Evolutionary conservation across 2,888 invertebrate genomes (phyloP), one percentile per base, ranked within the genome.

Genomic region (Agrochola lychnidis): DNA sequence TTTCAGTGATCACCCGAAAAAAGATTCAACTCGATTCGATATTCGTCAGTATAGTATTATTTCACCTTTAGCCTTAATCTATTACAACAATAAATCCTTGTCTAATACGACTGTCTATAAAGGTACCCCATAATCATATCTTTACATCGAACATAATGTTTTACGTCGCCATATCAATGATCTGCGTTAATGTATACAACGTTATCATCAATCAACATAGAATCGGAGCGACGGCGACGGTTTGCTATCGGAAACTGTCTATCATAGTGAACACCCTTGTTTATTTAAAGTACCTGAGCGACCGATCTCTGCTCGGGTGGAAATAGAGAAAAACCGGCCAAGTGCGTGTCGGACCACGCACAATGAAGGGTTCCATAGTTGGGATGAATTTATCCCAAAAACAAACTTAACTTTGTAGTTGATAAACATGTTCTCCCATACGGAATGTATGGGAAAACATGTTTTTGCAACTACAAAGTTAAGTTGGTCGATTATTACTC

Each of bases 131-230:
- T 59, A 72, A 76, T 59, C 63, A 71, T 73, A 82, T 71, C 16
- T 70, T 67, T 42, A 80, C 62, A 70, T 62, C 59, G 70, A 70
- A 59, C 51, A 74, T 73, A 74, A 78, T 64, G 56, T 70, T 73
- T 74, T 66, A 73, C 61, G 57, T 76, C 19, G 10, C 22, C 67
- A 25, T 81, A 86, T 82, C 84, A 85, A 83, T 69, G 78, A 78
- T 68, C 45, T 40, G 57, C 72, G 87, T 79, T 88, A 88, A 88
- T 87, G 88, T 74, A 79, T 76, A 78, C 69, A 81, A 67, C 76
- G 81, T 81, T 85, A 84, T 89, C 87, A 89, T 89, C 87, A 86
- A 88, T 88, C 88, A 88, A 77, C 75, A 77, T 79, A 76, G 76
- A 79, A 79, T 78, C 85, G 79, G 79, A 70, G 71, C 53, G 56